Conservation (phyloP, 2,888 invertebrate genomes). For the Caenorhabditis sp. region DNA sequence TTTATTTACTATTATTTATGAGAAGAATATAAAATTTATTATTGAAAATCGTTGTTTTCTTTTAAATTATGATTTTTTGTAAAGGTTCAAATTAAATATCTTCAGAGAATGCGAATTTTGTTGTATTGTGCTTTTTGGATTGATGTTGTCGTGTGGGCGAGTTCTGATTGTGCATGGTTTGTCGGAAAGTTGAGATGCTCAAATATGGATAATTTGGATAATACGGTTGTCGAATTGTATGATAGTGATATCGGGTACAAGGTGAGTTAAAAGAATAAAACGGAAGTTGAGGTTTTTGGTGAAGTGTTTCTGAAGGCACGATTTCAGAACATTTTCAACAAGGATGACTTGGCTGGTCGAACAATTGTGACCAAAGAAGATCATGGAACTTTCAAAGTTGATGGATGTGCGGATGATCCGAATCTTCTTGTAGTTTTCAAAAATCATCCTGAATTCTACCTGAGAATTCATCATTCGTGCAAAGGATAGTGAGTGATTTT, state of each 20-base stretch:
- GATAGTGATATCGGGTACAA: slow-evolving; percentile 58
- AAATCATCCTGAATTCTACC: slow-evolving; percentile 63
- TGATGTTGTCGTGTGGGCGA: slow-evolving; percentile 25
- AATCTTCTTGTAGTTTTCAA: slow-evolving; percentile 51
- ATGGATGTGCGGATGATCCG: slow-evolving; percentile 61
- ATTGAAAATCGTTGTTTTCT: background rate
- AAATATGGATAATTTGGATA: slow-evolving; percentile 45
- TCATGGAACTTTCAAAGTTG: slow-evolving; percentile 52
- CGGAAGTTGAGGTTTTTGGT: background rate
- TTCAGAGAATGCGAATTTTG: background rate
- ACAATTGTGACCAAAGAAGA: slow-evolving; percentile 50
- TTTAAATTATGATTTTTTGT: background rate
- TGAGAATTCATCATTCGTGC: slow-evolving; percentile 59
- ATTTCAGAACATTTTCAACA: slow-evolving; percentile 32
- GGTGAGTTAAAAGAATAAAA: no score
- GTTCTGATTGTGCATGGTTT: slow-evolving; percentile 65
- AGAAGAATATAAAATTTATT: background rate
- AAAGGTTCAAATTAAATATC: no score
- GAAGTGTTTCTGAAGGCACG: slow-evolving; percentile 5
- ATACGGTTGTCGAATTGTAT: slow-evolving; percentile 60
- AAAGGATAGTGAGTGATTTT: slow-evolving; percentile 41
- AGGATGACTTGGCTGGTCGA: slow-evolving; percentile 63
- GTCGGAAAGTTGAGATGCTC: slow-evolving; percentile 57
- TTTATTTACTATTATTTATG: slow-evolving; percentile 1
- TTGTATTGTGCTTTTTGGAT: slow-evolving; percentile 7